These are phyloP conservation scores for Okamejei kenojei DNA, from an alignment of 2,797 vertebrate genomes.

Conservation along the genomic window DNA sequence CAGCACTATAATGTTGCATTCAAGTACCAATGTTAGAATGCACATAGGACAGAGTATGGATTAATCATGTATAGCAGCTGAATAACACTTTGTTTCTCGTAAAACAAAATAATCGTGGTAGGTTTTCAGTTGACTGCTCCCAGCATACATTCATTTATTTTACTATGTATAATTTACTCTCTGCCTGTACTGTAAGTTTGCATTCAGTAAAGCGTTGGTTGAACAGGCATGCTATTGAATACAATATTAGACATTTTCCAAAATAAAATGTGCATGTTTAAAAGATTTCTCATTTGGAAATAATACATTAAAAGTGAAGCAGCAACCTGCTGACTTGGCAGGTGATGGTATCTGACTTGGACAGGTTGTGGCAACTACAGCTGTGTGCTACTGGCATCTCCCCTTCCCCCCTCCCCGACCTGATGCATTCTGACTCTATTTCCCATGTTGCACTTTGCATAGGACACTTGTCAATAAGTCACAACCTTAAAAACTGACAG, in stretches of 20 bases:
- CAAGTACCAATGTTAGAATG: neutral
- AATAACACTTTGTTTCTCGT: neutral
- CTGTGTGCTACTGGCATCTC: neutral
- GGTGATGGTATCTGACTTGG: neutral
- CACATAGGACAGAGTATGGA: neutral
- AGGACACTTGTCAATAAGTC: neutral
- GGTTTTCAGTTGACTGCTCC: neutral
- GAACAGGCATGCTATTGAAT: neutral
- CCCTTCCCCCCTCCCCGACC: neutral
- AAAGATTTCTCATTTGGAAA: neutral
- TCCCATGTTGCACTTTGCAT: neutral
- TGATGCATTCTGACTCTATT: neutral
- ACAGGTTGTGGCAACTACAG: neutral
- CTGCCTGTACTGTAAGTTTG: neutral
- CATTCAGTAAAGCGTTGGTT: neutral
- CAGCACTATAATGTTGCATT: neutral
- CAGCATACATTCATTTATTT: neutral
- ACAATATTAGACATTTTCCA: neutral
- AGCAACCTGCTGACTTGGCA: neutral
- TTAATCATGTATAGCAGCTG: neutral
- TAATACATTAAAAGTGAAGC: neutral
- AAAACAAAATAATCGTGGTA: neutral
- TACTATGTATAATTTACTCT: neutral
- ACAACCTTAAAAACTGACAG: neutral
- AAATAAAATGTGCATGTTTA: neutral